Evolutionary conservation across 2,888 invertebrate genomes (phyloP).

Genomic region (Acrobasis suavella): DNA sequence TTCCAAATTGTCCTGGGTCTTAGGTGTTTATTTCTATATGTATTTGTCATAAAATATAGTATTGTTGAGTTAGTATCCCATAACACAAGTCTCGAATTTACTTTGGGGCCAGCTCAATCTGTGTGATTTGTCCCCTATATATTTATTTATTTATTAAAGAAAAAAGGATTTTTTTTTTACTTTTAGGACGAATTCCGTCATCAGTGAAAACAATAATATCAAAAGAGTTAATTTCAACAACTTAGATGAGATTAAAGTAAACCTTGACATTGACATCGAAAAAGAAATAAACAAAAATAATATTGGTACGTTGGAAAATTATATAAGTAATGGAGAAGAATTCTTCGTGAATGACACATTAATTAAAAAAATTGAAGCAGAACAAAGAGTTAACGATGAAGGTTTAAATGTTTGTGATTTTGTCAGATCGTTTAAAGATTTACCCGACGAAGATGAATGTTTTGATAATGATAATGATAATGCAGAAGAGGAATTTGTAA

Average conservation of each 20-base stretch:
- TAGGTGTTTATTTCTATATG: too few relatives aligned
- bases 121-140: too few relatives aligned
- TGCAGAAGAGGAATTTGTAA: slow-evolving; percentile 37
- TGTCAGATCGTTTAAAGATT: slow-evolving; percentile 48
- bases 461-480: slow-evolving; percentile 40
- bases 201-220: slow-evolving; percentile 39
- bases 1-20: too few relatives aligned
- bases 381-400: slow-evolving; percentile 25
- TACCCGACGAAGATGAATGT: too few relatives aligned
- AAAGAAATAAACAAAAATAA: slow-evolving; percentile 32
- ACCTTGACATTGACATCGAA: slow-evolving; percentile 36
- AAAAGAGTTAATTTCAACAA: slow-evolving; percentile 52
- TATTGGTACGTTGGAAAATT: slow-evolving; percentile 30
- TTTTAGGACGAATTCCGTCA: slow-evolving; percentile 48
- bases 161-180: slow-evolving; percentile 27
- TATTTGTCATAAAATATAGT: too few relatives aligned
- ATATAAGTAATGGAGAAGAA: slow-evolving; percentile 32
- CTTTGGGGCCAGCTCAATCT: too few relatives aligned
- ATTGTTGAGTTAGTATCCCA: too few relatives aligned
- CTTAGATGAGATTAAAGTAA: slow-evolving; percentile 50
- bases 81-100: too few relatives aligned
- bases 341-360: slow-evolving; percentile 39
- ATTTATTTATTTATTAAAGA: too few relatives aligned
- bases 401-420: slow-evolving; percentile 49
- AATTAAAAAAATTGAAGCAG: slow-evolving; percentile 43